These are phyloP conservation scores for Drosophila teissieri DNA, from an alignment of 1,140 invertebrate species.

Conservation along the genomic window DNA sequence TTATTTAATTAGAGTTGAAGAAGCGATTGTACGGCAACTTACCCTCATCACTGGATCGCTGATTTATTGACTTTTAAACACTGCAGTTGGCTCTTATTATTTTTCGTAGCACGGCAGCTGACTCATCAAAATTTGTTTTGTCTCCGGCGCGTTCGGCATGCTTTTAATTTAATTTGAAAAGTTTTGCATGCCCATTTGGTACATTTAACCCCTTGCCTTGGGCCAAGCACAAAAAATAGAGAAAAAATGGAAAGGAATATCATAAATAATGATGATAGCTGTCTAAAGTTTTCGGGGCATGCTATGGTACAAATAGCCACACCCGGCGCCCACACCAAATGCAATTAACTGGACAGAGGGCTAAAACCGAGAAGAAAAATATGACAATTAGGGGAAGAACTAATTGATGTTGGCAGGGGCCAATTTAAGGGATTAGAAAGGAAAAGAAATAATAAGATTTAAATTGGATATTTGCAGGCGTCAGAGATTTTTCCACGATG, in stretches of 20 bases:
- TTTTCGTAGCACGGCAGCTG: conserved; percentile 61
- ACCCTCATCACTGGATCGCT: conserved; percentile 68
- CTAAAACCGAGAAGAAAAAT: conserved; percentile 44
- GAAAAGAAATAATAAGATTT: neutral
- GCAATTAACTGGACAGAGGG: conserved; percentile 43
- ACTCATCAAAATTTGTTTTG: conserved; percentile 80
- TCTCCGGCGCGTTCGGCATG: conserved; percentile 62
- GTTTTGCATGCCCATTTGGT: conserved; percentile 80
- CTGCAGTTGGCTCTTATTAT: conserved; percentile 45
- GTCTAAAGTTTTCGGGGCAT: conserved; percentile 53
- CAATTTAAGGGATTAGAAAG: conserved; percentile 30
- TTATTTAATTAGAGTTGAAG: conserved; percentile 57
- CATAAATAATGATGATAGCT: conserved; percentile 83
- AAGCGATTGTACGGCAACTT: conserved; percentile 1
- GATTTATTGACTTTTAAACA: conserved; percentile 82
- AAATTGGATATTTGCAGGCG: neutral
- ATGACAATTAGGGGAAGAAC: conserved; percentile 52
- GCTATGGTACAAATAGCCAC: conserved; percentile 46
- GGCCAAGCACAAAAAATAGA: conserved; percentile 17
- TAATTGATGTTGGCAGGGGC: conserved; percentile 49
- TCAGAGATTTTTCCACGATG: too few species aligned
- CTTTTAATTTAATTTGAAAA: conserved; percentile 84
- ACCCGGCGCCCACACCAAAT: conserved; percentile 42
- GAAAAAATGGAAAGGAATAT: conserved; percentile 61
- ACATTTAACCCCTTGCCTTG: conserved; percentile 73